Conservation (phyloP, 1,140 invertebrate species). For the Portunus trituberculatus region DNA sequence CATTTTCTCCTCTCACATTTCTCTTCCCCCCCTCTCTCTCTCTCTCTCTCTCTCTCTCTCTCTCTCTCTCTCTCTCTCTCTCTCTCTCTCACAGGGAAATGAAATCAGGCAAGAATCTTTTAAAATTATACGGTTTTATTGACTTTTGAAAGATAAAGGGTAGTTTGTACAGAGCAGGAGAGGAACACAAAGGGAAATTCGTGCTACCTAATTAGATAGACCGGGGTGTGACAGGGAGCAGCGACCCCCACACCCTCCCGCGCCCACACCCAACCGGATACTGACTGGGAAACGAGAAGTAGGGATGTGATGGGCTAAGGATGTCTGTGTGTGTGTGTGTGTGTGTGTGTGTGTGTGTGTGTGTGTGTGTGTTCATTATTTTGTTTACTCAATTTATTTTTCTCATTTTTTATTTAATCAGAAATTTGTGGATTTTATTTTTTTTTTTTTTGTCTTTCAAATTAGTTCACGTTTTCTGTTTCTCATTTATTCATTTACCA, state of each 20-base stretch:
- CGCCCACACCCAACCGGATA: neutral
- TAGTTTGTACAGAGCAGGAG: constrained; percentile 64
- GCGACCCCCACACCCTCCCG: neutral
- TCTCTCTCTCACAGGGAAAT: too few relatives aligned
- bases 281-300: too few relatives aligned
- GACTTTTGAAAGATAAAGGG: constrained; percentile 67
- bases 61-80: neutral
- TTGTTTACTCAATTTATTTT: neutral
- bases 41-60: neutral
- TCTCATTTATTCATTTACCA: too few relatives aligned
- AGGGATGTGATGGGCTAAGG: neutral
- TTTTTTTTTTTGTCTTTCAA: too few relatives aligned
- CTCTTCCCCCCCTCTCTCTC: neutral
- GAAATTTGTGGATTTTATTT: too few relatives aligned
- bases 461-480: too few relatives aligned
- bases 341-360: constrained; percentile 34
- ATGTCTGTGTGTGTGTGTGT: neutral
- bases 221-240: constrained; percentile 3
- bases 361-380: neutral
- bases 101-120: too few relatives aligned
- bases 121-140: constrained; percentile 69
- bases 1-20: neutral
- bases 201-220: neutral
- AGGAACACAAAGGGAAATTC: constrained; percentile 44
- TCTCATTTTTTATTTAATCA: too few relatives aligned